phyloP scores from a whole-genome alignment of 2,888 invertebrate species.

The Apamea monoglypha region DNA sequence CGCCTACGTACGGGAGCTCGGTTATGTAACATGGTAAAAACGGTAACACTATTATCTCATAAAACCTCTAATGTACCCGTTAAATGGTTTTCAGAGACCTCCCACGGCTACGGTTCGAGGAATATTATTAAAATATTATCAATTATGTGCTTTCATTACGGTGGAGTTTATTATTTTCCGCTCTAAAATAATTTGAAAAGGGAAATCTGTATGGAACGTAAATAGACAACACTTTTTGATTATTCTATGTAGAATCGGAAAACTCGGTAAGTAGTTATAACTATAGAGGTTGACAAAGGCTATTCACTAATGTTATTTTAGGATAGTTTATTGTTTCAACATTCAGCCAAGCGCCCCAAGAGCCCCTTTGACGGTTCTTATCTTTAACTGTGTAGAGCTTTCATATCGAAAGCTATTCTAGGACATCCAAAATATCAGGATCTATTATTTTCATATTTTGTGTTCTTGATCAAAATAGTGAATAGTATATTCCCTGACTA shows the following conservation, averaged over 20 bases:
- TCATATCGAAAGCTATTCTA: conserved; percentile 19
- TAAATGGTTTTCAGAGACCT: conserved; percentile 49
- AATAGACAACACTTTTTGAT: conserved; percentile 20
- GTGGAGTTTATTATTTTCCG: conserved; percentile 24
- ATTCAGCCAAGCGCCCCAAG: conserved; percentile 33
- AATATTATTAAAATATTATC: conserved; percentile 47
- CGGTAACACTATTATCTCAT: conserved; percentile 54
- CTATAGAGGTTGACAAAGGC: conserved; percentile 30
- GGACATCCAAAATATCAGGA: conserved; percentile 12
- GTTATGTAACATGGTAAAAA: conserved; percentile 41
- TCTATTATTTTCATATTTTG: conserved; percentile 2
- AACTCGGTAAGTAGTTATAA: conserved; percentile 8
- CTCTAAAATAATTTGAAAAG: conserved; percentile 15
- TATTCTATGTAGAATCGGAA: conserved; percentile 5
- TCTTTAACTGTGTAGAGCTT: conserved; percentile 23
- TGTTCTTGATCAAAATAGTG: neutral
- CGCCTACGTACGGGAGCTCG: conserved; percentile 38
- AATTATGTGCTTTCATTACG: conserved; percentile 27
- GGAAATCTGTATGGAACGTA: conserved; percentile 10
- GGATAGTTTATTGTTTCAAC: conserved; percentile 56
- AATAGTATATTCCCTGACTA: neutral
- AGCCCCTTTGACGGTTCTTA: conserved; percentile 20
- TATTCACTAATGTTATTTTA: conserved; percentile 44
- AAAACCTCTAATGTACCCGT: conserved; percentile 52
- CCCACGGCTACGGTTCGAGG: conserved; percentile 33